Conservation (phyloP, 2,797 vertebrate genomes). For the Zonotrichia albicollis region DNA sequence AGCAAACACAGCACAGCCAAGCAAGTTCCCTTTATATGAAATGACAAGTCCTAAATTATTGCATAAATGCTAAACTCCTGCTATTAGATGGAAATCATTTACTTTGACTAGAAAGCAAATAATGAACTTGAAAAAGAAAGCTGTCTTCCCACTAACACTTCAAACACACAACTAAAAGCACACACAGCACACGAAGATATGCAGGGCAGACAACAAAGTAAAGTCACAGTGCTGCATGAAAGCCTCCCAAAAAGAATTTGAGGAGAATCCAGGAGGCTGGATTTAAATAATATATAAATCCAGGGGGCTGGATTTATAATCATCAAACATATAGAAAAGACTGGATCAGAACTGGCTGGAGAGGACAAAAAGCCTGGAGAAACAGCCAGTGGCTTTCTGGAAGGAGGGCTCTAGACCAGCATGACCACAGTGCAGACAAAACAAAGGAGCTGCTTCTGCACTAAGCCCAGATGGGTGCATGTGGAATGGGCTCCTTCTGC, state of each 20-base stretch:
- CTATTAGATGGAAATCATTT: background rate
- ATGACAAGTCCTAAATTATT: background rate
- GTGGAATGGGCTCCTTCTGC: background rate
- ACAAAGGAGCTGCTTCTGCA: background rate
- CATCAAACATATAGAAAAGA: background rate
- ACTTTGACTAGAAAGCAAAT: background rate
- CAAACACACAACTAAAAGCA: background rate
- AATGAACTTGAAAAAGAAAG: background rate
- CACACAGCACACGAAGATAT: background rate
- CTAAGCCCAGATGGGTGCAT: fast-evolving
- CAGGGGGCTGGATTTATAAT: background rate
- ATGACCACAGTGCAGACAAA: background rate
- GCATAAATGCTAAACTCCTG: background rate
- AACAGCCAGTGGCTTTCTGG: background rate
- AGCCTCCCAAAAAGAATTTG: background rate
- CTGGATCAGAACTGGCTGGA: background rate
- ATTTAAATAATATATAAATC: background rate
- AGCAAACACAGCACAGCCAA: background rate
- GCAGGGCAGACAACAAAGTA: background rate
- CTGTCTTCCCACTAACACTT: background rate
- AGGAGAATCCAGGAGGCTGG: background rate
- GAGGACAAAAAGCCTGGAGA: background rate
- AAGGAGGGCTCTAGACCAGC: background rate
- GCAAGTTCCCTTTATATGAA: background rate
- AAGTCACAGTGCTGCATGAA: background rate